Evolutionary conservation across 2,113 vertebrate species (phyloP).

Genomic region (Hydrochoerus hydrochaeris): DNA sequence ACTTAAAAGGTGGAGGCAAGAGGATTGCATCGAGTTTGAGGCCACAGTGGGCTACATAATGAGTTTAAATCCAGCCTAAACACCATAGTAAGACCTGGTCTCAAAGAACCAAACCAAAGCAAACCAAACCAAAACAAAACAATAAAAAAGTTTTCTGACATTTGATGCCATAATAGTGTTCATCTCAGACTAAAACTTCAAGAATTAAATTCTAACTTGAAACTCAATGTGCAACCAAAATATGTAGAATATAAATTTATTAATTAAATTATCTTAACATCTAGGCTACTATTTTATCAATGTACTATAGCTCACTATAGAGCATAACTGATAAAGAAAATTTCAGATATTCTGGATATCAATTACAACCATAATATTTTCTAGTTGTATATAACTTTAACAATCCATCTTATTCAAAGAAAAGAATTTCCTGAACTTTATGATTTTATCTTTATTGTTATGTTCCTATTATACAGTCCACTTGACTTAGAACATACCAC

Average conservation of each 20-base stretch:
- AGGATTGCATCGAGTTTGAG: background rate
- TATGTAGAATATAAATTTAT: background rate
- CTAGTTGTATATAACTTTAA: background rate
- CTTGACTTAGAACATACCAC: background rate
- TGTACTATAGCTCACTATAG: background rate
- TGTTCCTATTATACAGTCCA: background rate
- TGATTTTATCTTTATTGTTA: background rate
- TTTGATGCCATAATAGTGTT: background rate
- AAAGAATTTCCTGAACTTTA: background rate
- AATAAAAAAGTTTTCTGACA: background rate
- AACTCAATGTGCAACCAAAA: background rate
- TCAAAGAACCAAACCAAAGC: background rate
- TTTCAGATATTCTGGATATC: background rate
- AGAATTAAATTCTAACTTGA: background rate
- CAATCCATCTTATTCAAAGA: background rate
- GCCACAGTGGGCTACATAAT: background rate
- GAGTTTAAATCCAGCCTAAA: background rate
- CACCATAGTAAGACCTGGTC: background rate
- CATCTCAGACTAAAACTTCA: background rate
- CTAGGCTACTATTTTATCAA: background rate
- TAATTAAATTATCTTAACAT: background rate
- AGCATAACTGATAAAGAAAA: background rate
- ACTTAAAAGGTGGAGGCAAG: background rate
- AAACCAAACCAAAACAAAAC: background rate
- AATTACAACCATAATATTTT: background rate